Conservation (phyloP, 92 coral and sea anemone species). For the Paramuricea clavata region DNA sequence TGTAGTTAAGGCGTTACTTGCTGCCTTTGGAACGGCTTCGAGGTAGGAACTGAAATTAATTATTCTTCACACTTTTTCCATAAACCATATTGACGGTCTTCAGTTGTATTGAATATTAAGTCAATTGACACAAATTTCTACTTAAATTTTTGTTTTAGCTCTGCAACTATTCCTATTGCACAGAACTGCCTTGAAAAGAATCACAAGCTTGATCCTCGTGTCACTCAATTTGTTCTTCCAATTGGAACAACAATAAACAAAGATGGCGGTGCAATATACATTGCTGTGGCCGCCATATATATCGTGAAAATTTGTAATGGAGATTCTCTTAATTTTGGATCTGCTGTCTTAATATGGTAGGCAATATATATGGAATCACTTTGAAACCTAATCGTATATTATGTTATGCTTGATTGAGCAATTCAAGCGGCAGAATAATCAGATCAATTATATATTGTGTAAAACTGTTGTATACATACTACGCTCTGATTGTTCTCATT, state of each 20-base stretch:
- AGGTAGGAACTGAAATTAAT: background rate
- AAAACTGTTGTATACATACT: too few relatives aligned
- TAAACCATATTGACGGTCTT: too few relatives aligned
- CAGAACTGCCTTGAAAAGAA: slow-evolving; percentile 17
- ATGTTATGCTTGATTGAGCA: too few relatives aligned
- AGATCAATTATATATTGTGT: too few relatives aligned
- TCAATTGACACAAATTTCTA: too few relatives aligned
- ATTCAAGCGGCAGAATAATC: too few relatives aligned
- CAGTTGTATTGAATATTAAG: too few relatives aligned
- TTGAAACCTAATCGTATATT: too few relatives aligned
- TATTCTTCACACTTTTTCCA: too few relatives aligned
- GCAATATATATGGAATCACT: too few relatives aligned
- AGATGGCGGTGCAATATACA: slow-evolving; percentile 20
- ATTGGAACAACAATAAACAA: slow-evolving; percentile 20
- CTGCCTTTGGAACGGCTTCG: slow-evolving; percentile 31
- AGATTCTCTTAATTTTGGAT: background rate
- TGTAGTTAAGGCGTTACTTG: slow-evolving; percentile 22
- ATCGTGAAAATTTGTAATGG: slow-evolving; percentile 6
- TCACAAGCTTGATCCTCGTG: background rate
- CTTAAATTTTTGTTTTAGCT: slow-evolving; percentile 15
- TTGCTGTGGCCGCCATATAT: slow-evolving; percentile 33
- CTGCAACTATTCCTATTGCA: slow-evolving; percentile 20
- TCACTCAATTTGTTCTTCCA: background rate
- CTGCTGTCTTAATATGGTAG: background rate
- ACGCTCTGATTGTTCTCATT: too few relatives aligned